phyloP scores from a whole-genome alignment of 2,113 vertebrate species.

The Psilopogon haemacephalus region DNA sequence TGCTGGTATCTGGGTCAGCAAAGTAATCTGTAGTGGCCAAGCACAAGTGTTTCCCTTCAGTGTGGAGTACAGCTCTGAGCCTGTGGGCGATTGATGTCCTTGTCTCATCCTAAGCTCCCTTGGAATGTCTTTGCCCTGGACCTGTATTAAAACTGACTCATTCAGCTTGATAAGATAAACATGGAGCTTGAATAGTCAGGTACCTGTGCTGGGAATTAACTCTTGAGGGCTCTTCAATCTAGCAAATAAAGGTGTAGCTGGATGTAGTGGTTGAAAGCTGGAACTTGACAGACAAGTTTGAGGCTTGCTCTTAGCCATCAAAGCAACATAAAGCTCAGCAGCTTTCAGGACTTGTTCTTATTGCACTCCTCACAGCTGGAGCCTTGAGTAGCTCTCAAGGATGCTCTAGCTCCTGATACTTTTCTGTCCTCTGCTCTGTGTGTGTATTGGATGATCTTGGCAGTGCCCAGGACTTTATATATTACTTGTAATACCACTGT shows the following conservation, averaged over 20 bases:
- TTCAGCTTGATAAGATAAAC: slow-evolving; percentile 48
- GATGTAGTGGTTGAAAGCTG: slow-evolving; percentile 39
- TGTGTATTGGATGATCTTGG: not conserved
- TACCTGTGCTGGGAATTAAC: slow-evolving; percentile 32
- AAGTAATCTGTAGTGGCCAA: not conserved
- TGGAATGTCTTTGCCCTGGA: not conserved
- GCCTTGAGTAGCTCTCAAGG: not conserved
- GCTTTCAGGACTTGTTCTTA: not conserved
- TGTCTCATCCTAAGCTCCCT: not conserved
- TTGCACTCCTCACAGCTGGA: not conserved
- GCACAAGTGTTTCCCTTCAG: not conserved
- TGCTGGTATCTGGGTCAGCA: not conserved
- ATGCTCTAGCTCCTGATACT: not conserved
- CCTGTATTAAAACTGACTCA: slow-evolving; percentile 53
- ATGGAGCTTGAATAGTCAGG: not conserved
- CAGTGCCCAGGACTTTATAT: not conserved
- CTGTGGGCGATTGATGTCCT: not conserved
- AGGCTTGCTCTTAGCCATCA: not conserved
- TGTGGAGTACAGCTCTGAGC: not conserved
- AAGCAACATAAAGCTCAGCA: not conserved
- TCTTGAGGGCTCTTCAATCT: slow-evolving; percentile 48
- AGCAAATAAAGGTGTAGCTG: slow-evolving; percentile 65
- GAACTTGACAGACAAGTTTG: slow-evolving; percentile 45
- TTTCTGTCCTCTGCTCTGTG: not conserved
- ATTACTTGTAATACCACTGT: not conserved